These are phyloP conservation scores for Dipodomys merriami DNA, from an alignment of 2,113 vertebrate genomes.

Conservation along the genomic window DNA sequence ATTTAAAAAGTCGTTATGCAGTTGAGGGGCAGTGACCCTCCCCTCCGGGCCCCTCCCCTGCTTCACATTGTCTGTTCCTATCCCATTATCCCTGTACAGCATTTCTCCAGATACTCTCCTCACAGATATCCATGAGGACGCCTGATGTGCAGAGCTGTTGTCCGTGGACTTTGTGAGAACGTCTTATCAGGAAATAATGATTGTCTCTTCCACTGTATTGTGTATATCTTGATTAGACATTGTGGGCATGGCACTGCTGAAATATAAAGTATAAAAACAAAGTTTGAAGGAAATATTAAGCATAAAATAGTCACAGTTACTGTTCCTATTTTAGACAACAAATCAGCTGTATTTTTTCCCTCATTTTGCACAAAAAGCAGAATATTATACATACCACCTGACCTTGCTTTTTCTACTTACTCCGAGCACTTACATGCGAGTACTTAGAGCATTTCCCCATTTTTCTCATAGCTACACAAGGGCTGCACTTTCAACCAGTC, in stretches of 20 bases:
- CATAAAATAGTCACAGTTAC: not conserved
- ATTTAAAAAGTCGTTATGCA: not conserved
- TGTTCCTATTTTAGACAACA: not conserved
- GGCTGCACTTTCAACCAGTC: not conserved
- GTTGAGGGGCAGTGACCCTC: not conserved
- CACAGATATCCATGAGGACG: not conserved
- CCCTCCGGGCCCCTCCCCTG: fast-evolving
- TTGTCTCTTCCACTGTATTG: not conserved
- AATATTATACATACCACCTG: not conserved
- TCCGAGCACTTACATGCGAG: not conserved
- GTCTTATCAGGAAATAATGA: not conserved
- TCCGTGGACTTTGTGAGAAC: not conserved
- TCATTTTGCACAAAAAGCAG: not conserved
- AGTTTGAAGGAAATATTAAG: not conserved
- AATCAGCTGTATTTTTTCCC: not conserved
- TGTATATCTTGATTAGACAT: not conserved
- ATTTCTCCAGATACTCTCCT: not conserved
- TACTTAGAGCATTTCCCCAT: not conserved
- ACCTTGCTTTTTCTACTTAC: not conserved
- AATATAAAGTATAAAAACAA: too few relatives aligned
- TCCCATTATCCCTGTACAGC: not conserved
- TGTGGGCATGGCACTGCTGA: not conserved
- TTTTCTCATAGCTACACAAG: not conserved
- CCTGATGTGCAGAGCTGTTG: too few relatives aligned
- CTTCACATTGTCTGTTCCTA: not conserved